phyloP scores from a whole-genome alignment of 2,888 invertebrate species.

The Monochamus alternatus region DNA sequence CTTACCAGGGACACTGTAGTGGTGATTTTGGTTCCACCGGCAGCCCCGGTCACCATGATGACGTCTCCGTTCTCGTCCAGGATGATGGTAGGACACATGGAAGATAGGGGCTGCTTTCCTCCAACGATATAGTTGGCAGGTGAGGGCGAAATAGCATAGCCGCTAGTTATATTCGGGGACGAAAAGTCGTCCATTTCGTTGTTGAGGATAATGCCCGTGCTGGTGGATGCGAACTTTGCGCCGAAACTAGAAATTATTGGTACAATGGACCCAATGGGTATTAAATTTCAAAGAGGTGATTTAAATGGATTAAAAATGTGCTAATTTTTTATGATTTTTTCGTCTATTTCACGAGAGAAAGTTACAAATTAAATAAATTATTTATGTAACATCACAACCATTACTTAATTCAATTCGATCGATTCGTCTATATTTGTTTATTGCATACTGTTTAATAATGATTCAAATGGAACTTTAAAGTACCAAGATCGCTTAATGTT shows the following conservation, averaged over 20 bases:
- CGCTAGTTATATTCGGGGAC: conserved; percentile 77
- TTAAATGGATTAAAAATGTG: too few species aligned
- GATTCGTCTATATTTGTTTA: too few species aligned
- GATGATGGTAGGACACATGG: conserved; percentile 91
- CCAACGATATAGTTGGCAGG: conserved; percentile 86
- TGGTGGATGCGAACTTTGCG: conserved; percentile 80
- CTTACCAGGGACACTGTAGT: conserved; percentile 80
- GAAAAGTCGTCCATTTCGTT: conserved; percentile 94
- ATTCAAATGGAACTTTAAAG: too few species aligned
- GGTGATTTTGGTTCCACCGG: conserved; percentile 93
- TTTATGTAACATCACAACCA: too few species aligned
- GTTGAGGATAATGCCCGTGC: conserved; percentile 88
- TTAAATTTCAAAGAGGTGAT: too few species aligned
- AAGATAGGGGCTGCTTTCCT: conserved; percentile 89
- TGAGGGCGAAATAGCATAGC: conserved; percentile 85
- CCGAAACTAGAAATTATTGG: conserved; percentile 80
- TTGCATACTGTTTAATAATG: too few species aligned
- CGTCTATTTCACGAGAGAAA: too few species aligned
- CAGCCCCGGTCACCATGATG: conserved; percentile 80
- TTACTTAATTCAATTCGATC: too few species aligned
- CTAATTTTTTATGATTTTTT: too few species aligned
- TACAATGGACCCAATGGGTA: too few species aligned
- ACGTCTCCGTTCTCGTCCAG: conserved; percentile 76
- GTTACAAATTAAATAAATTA: too few species aligned
- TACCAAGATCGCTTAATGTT: too few species aligned